phyloP scores from a whole-genome alignment of 1,140 invertebrate species.

The Cydia strobilella region DNA sequence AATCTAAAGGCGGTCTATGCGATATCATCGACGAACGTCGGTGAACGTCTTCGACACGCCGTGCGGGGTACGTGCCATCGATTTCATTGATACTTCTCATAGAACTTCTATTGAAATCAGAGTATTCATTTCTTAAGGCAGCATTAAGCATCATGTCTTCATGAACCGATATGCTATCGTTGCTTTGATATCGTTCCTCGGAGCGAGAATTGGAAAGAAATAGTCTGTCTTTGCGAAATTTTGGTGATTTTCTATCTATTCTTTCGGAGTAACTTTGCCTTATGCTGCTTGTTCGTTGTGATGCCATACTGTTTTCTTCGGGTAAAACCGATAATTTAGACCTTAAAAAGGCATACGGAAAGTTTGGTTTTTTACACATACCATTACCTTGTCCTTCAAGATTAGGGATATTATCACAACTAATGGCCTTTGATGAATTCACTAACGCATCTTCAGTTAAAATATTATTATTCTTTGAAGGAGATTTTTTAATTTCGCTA shows the following conservation, averaged over 20 bases:
- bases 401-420: slow-evolving; percentile 83
- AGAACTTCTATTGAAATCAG: slow-evolving; percentile 67
- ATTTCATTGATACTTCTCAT: slow-evolving; percentile 72
- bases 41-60: slow-evolving; percentile 56
- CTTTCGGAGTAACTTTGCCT: slow-evolving; percentile 78
- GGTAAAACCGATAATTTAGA: slow-evolving; percentile 88
- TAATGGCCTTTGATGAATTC: slow-evolving; percentile 81
- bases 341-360: slow-evolving; percentile 89
- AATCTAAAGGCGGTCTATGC: slow-evolving; percentile 66
- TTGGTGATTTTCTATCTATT: slow-evolving; percentile 74
- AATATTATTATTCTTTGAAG: slow-evolving; percentile 57
- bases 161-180: slow-evolving; percentile 73
- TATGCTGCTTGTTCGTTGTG: slow-evolving; percentile 70
- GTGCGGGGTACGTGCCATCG: slow-evolving; percentile 55
- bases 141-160: slow-evolving; percentile 68
- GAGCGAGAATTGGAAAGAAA: slow-evolving; percentile 66
- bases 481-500: slow-evolving; percentile 68
- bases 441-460: slow-evolving; percentile 67
- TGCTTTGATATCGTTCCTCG: slow-evolving; percentile 77
- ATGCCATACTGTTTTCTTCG: slow-evolving; percentile 84
- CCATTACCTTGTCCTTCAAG: slow-evolving; percentile 72
- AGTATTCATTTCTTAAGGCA: slow-evolving; percentile 62
- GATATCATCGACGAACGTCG: slow-evolving; percentile 74
- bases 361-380: slow-evolving; percentile 82
- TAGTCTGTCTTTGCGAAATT: slow-evolving; percentile 70